Evolutionary conservation across 2,888 invertebrate species (phyloP).

Genomic region (Erebia palarica): DNA sequence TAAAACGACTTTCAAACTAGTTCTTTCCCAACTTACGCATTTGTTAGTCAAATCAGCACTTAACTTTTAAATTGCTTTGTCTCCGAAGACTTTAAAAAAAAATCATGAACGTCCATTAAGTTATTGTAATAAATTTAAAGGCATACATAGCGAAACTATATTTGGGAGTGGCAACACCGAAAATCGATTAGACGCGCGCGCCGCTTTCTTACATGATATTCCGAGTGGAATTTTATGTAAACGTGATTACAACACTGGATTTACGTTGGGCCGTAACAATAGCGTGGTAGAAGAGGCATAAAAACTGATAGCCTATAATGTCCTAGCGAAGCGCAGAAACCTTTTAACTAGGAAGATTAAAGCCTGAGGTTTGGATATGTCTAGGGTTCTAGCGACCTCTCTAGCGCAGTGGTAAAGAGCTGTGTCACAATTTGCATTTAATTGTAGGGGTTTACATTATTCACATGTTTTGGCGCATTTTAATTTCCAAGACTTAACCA

Average conservation of each 20-base stretch:
- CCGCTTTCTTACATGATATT: constrained; percentile 44
- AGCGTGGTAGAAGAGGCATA: constrained; percentile 38
- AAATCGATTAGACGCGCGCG: constrained; percentile 56
- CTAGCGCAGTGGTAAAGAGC: no score
- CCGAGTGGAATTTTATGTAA: constrained; percentile 59
- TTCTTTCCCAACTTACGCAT: constrained; percentile 8
- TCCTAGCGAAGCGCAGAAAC: constrained; percentile 5
- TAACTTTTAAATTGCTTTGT: constrained; percentile 11
- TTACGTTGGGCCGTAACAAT: constrained; percentile 47
- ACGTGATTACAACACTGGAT: constrained; percentile 48
- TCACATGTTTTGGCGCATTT: no score
- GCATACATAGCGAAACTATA: constrained; percentile 29
- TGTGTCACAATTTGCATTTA: no score
- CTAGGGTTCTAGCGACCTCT: no score
- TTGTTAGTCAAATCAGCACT: constrained; percentile 17
- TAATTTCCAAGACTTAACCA: no score
- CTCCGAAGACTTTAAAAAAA: background rate
- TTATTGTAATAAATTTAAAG: constrained; percentile 19
- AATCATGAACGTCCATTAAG: constrained; percentile 11
- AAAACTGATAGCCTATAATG: constrained; percentile 31
- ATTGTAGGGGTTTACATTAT: no score
- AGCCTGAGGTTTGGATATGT: background rate
- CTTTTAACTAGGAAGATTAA: constrained; percentile 7
- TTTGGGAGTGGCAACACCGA: constrained; percentile 49
- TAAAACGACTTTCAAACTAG: background rate